Conservation (phyloP, 1,140 invertebrate species). For the Rhyzopertha dominica region DNA sequence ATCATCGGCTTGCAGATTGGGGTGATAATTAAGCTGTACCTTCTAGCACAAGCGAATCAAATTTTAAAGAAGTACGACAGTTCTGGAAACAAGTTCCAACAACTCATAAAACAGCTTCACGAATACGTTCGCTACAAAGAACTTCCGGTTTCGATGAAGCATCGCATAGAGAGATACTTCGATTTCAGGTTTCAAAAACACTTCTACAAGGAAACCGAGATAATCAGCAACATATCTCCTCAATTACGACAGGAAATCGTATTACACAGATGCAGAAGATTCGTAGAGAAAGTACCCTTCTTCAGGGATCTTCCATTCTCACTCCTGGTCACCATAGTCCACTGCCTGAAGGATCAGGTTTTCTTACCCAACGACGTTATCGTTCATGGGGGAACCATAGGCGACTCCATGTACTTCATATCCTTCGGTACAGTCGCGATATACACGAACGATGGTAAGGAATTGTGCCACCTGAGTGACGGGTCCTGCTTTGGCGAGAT, state of each 20-base stretch:
- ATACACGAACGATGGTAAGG: constrained; percentile 51
- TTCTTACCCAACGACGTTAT: constrained; percentile 42
- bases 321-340: constrained; percentile 25
- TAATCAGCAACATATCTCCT: constrained; percentile 17
- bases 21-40: too few species aligned
- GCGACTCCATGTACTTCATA: constrained; percentile 57
- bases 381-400: constrained; percentile 49
- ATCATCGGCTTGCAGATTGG: too few species aligned
- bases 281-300: constrained; percentile 25
- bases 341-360: constrained; percentile 27
- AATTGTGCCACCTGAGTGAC: constrained; percentile 44
- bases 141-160: constrained; percentile 22
- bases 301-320: constrained; percentile 29
- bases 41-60: constrained; percentile 15
- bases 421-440: constrained; percentile 53
- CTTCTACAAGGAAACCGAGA: constrained; percentile 25
- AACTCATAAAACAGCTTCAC: constrained; percentile 24
- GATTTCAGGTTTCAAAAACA: constrained; percentile 31
- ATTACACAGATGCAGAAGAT: constrained; percentile 23
- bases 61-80: constrained; percentile 7
- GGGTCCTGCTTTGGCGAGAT: constrained; percentile 36
- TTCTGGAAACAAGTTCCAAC: constrained; percentile 21
- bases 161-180: constrained; percentile 23
- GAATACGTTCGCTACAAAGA: constrained; percentile 25
- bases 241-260: constrained; percentile 29